phyloP scores from a whole-genome alignment of 2,113 vertebrate species.

The Lepus timidus region DNA sequence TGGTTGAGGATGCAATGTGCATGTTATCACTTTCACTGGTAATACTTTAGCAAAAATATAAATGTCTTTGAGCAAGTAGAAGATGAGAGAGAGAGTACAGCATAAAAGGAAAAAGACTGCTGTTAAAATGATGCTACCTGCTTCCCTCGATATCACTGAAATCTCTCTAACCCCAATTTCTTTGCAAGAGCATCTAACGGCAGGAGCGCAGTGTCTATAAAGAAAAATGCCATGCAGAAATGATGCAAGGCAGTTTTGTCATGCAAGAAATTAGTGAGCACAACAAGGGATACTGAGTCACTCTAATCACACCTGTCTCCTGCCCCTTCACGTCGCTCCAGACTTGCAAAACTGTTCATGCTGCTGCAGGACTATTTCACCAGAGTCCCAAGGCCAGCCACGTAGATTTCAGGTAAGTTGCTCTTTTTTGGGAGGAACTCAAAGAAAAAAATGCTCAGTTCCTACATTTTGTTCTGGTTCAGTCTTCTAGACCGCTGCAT shows the following conservation, averaged over 20 bases:
- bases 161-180: neutral
- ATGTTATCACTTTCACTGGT: neutral
- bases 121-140: neutral
- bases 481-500: neutral
- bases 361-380: neutral
- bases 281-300: neutral
- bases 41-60: neutral
- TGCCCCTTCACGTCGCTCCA: neutral
- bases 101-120: neutral
- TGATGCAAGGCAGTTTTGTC: no score
- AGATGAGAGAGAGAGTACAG: neutral
- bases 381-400: neutral
- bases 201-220: neutral
- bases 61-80: neutral
- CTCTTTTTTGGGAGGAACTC: neutral
- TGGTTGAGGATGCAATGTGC: neutral
- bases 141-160: neutral
- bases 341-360: no score
- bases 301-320: neutral
- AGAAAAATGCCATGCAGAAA: no score
- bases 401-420: neutral
- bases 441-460: neutral
- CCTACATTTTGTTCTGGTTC: neutral
- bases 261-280: rapidly evolving
- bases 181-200: neutral